A percentile compares a stretch with the other conserved stretches of the same genome.
Conservation (phyloP, 1,140 invertebrate genomes). For the Nasonia vitripennis region DNA sequence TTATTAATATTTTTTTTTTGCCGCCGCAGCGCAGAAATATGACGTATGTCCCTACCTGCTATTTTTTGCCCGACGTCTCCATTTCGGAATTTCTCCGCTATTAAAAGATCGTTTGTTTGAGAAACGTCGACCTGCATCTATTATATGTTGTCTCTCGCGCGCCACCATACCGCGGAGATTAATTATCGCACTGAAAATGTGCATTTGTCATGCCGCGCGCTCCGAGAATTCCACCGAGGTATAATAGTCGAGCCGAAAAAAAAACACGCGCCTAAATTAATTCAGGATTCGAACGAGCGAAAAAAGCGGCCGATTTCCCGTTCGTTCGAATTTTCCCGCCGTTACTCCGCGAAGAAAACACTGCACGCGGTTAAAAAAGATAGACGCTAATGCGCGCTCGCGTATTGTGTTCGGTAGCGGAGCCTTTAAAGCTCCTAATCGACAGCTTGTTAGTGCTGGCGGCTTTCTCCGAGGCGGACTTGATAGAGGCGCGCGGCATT, state of each 20-base stretch:
- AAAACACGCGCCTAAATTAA: background rate
- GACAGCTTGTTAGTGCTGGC: constrained; percentile 46
- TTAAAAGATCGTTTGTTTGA: constrained; percentile 38
- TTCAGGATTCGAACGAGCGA: too few relatives aligned
- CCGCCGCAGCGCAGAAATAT: background rate
- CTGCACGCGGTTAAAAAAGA: background rate
- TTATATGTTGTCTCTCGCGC: constrained; percentile 10
- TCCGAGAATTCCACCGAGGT: background rate
- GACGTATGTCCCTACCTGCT: background rate
- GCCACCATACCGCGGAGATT: background rate
- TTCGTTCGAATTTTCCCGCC: background rate
- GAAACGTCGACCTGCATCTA: constrained; percentile 1
- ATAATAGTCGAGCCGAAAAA: background rate
- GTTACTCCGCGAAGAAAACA: background rate
- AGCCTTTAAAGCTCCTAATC: constrained; percentile 46
- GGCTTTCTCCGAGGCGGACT: constrained; percentile 10
- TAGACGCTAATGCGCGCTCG: constrained; percentile 18
- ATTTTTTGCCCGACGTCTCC: constrained; percentile 33
- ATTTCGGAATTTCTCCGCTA: constrained; percentile 29
- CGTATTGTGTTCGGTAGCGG: background rate
- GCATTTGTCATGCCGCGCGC: constrained; percentile 20
- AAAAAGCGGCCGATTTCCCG: background rate
- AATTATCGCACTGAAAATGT: constrained; percentile 38
- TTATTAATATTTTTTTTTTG: constrained; percentile 20
- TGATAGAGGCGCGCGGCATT: constrained; percentile 26